A percentile compares a stretch with the other conserved stretches of the same genome.
Conservation (phyloP, 2,888 invertebrate genomes). For the Noctua janthina region DNA sequence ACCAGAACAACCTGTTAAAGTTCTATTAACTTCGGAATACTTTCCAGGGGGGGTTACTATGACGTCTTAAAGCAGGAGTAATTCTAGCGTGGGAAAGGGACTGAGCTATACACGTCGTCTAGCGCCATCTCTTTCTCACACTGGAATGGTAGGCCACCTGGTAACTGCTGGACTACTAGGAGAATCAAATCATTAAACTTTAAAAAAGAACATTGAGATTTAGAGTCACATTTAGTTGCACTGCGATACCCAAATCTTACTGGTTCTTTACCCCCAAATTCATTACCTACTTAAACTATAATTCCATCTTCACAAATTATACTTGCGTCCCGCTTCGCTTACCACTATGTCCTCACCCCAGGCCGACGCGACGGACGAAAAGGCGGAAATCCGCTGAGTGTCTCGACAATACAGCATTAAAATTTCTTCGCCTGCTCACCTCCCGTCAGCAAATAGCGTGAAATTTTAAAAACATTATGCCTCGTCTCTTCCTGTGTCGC, state of each 20-base stretch:
- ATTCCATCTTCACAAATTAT: conserved; percentile 1
- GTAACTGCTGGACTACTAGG: too few relatives aligned
- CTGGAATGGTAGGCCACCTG: too few relatives aligned
- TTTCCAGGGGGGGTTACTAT: too few relatives aligned
- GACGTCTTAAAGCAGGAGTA: too few relatives aligned
- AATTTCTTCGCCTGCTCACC: conserved; percentile 52
- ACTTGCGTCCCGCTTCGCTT: conserved; percentile 25
- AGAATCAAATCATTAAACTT: not conserved
- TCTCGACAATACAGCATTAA: conserved; percentile 58
- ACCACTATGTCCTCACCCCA: conserved; percentile 6
- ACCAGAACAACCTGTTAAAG: too few relatives aligned
- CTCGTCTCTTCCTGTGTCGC: conserved; percentile 25
- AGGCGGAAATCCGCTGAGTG: conserved; percentile 59
- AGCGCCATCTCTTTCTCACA: too few relatives aligned
- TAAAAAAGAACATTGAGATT: not conserved
- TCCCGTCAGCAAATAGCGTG: conserved; percentile 41
- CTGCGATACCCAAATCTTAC: not conserved
- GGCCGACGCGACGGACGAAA: conserved; percentile 34
- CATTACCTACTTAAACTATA: not conserved
- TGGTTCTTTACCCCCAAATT: not conserved
- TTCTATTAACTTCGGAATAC: too few relatives aligned
- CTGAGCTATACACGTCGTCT: too few relatives aligned
- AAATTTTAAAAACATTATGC: conserved; percentile 50
- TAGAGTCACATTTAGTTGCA: not conserved
- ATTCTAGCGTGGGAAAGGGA: too few relatives aligned